Base-by-base conservation (phyloP, 2,888 invertebrate species). In the Mesorhabditis spiculigera region DNA sequence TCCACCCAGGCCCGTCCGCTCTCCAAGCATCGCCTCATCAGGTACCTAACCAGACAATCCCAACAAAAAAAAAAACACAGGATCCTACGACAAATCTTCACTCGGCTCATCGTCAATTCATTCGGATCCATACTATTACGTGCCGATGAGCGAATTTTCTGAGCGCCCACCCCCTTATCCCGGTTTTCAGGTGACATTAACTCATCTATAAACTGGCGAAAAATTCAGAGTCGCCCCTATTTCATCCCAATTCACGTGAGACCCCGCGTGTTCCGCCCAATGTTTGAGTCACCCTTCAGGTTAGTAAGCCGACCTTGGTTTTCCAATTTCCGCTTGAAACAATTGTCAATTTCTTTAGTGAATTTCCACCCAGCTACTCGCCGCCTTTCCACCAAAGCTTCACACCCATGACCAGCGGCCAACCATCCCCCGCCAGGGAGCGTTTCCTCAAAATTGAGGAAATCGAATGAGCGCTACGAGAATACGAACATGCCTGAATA, bases 161-260 rank as follows among this genome's bases (percentile, higher is more conserved):
- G 58, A 50, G 10, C 58, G 58, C 8, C 58, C 58, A 50, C 58
- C 58, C 8, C 58, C 58, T 13, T 50, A 50, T 50, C 58, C 58
- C 8, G 58, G 58, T 13, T 13, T 10, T 13, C 58, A 50, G 58
- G 58, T 50, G 58, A 13, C 58, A 50, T 50, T n/a, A 50, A 50
- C 58, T 50, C 58, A n/a, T 10, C 58, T 50, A 50, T 13, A 50
- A 10, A 50, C 58, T 50, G 58, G 58, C 10, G n/a, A 50, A 50
- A 50, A 13, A 50, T 67, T 28, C 43, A 73, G 45, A n/a, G 67
- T 4, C 63, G 72, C 45, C 73, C 75, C 5, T 58, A 71, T 8
- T 77, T 77, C 69, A 69, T 75, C 13, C 77, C 77, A 58, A 75
- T 77, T 28, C 77, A 75, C 42, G 68, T 73, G 67, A 10, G n/a